These are phyloP conservation scores for Polymixis flavicincta DNA, from an alignment of 2,888 invertebrate species.

Conservation along the genomic window DNA sequence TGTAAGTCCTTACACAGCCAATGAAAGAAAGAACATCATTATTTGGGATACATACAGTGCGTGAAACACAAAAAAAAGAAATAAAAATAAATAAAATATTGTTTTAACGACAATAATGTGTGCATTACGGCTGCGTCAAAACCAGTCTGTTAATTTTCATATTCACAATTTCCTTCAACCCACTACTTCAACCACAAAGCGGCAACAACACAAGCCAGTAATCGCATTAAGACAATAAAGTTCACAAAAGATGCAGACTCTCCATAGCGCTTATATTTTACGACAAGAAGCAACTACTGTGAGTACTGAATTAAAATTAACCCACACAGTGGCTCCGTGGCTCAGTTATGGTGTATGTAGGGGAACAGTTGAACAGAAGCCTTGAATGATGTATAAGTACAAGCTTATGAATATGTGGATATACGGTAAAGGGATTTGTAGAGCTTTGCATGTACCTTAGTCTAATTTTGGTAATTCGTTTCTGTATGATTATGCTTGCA, in stretches of 20 bases:
- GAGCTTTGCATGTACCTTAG: background rate
- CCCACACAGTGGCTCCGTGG: conserved; percentile 70
- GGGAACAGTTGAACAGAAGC: conserved; percentile 75
- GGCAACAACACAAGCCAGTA: conserved; percentile 13
- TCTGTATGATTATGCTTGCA: no score
- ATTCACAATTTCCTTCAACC: background rate
- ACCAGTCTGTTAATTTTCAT: no score
- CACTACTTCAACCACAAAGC: background rate
- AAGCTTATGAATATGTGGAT: conserved; percentile 65
- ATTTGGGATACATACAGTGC: no score
- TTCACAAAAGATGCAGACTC: conserved; percentile 28
- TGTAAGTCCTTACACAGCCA: no score
- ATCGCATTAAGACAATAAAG: conserved; percentile 47
- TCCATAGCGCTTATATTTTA: conserved; percentile 36
- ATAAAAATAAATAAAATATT: no score
- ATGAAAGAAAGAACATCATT: no score
- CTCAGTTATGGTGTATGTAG: conserved; percentile 74
- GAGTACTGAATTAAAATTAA: conserved; percentile 79
- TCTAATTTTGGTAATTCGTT: no score
- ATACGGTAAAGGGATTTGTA: conserved; percentile 20
- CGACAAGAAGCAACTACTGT: conserved; percentile 61
- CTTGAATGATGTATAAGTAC: conserved; percentile 77
- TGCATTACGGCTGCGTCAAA: no score
- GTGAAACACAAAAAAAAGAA: no score
- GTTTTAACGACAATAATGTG: no score